Evolutionary conservation across 2,888 invertebrate genomes (phyloP).

Genomic region (Cataglyphis livida): DNA sequence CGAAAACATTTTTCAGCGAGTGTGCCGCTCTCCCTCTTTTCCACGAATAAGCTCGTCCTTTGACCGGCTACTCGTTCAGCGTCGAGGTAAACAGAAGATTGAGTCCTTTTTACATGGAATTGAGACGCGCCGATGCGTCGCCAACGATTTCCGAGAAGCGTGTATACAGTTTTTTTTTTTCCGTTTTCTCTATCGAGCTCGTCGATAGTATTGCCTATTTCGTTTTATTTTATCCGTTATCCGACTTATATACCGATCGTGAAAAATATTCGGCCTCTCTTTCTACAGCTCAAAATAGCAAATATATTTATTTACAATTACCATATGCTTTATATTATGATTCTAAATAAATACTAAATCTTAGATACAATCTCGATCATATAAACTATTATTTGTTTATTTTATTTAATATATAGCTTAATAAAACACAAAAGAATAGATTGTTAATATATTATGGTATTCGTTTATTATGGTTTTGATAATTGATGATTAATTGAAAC

Average conservation of each 20-base stretch:
- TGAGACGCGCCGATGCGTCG: slow-evolving; percentile 21
- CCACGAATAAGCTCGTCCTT: slow-evolving; percentile 27
- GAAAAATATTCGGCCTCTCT: not conserved
- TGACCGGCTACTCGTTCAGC: not conserved
- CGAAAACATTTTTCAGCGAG: not conserved
- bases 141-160: slow-evolving; percentile 15
- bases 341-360: not conserved
- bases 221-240: not conserved
- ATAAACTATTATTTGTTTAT: not conserved
- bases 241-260: not conserved
- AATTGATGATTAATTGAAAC: too few species aligned
- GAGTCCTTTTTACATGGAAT: not conserved
- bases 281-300: not conserved
- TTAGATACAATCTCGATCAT: not conserved
- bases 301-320: not conserved
- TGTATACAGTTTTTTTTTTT: slow-evolving; percentile 2
- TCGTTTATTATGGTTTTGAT: too few species aligned
- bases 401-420: not conserved
- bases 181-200: not conserved
- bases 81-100: slow-evolving; percentile 51
- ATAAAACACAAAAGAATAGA: not conserved
- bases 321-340: not conserved
- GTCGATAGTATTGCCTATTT: not conserved
- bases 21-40: not conserved
- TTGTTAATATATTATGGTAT: too few species aligned